Evolutionary conservation across 2,888 invertebrate genomes (phyloP), one percentile per base, ranked within the genome.

Genomic region (Megaustenia siamemsis): DNA sequence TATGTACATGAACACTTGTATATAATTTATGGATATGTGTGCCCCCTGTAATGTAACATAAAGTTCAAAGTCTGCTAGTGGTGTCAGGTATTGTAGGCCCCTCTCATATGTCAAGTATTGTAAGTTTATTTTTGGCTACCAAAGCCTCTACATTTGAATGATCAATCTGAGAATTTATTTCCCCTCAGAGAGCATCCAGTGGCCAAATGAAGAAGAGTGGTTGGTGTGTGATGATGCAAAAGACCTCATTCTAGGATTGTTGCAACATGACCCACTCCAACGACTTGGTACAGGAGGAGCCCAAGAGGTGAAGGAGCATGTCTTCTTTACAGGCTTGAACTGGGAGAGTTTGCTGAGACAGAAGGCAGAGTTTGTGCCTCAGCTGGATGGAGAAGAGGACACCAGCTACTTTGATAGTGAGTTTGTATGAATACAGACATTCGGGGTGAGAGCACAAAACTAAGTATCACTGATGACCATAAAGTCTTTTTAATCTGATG

Each of bases 391-490:
- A 92, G 94, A 94, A n/a, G 94, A 94, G 82, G 99, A 99, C 93
- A 99, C 99, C 28, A 99, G 99, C 93, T 99, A 99, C 94, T 99
- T 99, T 95, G 99, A 99, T 93, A 97, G 98, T 98, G 93, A 96
- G 96, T 56, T 35, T 28, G 3, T 28, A 10, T 71, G 10, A 56
- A n/a, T n/a, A n/a, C n/a, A n/a, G n/a, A n/a, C n/a, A n/a, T n/a
- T n/a, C n/a, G n/a, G n/a, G n/a, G n/a, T n/a, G n/a, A n/a, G n/a
- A n/a, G n/a, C n/a, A n/a, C n/a, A n/a, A n/a, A n/a, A n/a, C n/a
- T n/a, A n/a, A n/a, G n/a, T n/a, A n/a, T n/a, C n/a, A n/a, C n/a
- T n/a, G n/a, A n/a, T n/a, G n/a, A n/a, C n/a, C n/a, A n/a, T n/a
- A n/a, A n/a, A n/a, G n/a, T n/a, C n/a, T n/a, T n/a, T n/a, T n/a